phyloP scores from a whole-genome alignment of 2,888 invertebrate genomes.

The Lepidochrysops patricia region DNA sequence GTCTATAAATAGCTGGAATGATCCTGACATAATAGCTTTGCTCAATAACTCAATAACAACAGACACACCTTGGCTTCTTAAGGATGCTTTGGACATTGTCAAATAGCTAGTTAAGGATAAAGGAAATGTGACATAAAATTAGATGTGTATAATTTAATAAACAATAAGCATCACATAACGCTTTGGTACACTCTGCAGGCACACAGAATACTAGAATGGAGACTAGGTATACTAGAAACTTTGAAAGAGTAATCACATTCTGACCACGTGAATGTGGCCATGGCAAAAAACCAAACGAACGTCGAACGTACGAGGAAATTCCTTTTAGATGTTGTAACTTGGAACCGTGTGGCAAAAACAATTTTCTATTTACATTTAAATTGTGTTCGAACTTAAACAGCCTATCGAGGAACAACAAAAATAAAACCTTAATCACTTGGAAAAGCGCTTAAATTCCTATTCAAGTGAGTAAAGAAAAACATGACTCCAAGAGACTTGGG shows the following conservation, averaged over 20 bases:
- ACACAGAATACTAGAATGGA: too few species aligned
- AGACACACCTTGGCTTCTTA: neutral
- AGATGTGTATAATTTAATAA: too few species aligned
- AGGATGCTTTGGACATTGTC: neutral
- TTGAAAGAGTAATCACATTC: neutral
- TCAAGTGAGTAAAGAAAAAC: neutral
- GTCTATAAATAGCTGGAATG: conserved; percentile 11
- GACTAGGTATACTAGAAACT: neutral
- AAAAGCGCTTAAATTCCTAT: neutral
- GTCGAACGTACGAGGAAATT: neutral
- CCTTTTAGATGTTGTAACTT: neutral
- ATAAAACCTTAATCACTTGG: neutral
- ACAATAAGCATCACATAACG: too few species aligned
- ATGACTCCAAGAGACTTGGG: neutral
- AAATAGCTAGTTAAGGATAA: neutral
- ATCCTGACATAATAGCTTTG: conserved; percentile 9
- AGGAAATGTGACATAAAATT: too few species aligned
- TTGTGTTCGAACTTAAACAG: neutral
- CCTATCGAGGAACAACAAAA: neutral
- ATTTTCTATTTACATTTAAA: conserved; percentile 11
- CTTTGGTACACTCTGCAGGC: too few species aligned
- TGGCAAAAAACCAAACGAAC: neutral
- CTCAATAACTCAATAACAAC: neutral
- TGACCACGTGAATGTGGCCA: neutral
- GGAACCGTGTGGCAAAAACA: neutral